These are phyloP conservation scores for Catocala fraxini DNA, from an alignment of 2,888 invertebrate genomes.

Conservation along the genomic window DNA sequence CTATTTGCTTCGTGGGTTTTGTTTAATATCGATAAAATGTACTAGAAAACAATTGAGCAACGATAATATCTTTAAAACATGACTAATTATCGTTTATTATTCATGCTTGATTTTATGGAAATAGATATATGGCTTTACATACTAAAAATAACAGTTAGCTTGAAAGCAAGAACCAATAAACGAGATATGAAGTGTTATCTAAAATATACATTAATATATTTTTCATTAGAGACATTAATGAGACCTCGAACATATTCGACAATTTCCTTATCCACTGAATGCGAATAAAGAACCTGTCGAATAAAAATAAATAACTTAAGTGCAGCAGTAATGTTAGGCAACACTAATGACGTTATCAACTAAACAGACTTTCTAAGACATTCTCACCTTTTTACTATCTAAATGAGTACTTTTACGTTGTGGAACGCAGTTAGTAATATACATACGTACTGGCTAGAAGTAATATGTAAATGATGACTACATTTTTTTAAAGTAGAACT, in stretches of 20 bases:
- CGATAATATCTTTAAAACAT: too few relatives aligned
- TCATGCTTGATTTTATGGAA: too few relatives aligned
- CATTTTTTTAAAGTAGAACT: constrained; percentile 58
- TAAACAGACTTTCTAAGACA: constrained; percentile 69
- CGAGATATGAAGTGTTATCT: neutral
- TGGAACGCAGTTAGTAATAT: constrained; percentile 52
- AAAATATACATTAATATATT: neutral
- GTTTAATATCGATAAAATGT: too few relatives aligned
- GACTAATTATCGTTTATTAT: too few relatives aligned
- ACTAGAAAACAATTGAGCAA: too few relatives aligned
- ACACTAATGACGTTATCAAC: constrained; percentile 60
- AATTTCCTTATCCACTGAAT: constrained; percentile 41
- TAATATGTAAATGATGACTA: constrained; percentile 54
- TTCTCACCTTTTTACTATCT: constrained; percentile 67
- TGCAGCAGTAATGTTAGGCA: constrained; percentile 60
- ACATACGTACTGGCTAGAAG: constrained; percentile 49
- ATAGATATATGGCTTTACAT: too few relatives aligned
- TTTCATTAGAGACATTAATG: constrained; percentile 3
- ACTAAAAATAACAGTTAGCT: too few relatives aligned
- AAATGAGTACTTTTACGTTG: constrained; percentile 56
- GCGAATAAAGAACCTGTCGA: constrained; percentile 57
- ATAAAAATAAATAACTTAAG: constrained; percentile 57
- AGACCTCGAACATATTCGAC: constrained; percentile 15
- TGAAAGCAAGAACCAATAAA: neutral
- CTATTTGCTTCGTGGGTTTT: too few relatives aligned